Evolutionary conservation across 2,888 invertebrate genomes (phyloP).

Genomic region (Hydrotaea cyrtoneurina): DNA sequence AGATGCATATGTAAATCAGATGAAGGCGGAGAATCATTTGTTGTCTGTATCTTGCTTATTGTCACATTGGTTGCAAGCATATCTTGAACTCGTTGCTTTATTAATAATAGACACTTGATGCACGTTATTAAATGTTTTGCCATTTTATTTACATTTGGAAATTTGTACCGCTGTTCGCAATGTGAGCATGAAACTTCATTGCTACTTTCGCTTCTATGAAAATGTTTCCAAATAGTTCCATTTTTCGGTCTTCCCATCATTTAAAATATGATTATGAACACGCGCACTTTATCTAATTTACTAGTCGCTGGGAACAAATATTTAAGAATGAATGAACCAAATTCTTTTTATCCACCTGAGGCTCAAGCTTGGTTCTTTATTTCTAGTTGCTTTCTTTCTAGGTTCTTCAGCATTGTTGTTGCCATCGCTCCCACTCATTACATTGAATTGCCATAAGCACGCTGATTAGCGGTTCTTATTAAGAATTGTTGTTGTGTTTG

Average conservation of each 20-base stretch:
- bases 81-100: not conserved
- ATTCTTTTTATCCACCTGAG: constrained; percentile 37
- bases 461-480: no score
- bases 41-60: constrained; percentile 6
- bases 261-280: constrained; percentile 42
- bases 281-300: constrained; percentile 39
- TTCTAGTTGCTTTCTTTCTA: no score
- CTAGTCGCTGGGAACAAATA: constrained; percentile 39
- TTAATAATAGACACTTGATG: constrained; percentile 37
- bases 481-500: no score
- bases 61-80: not conserved
- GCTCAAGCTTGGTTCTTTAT: constrained; percentile 35
- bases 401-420: no score
- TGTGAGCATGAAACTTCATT: constrained; percentile 1
- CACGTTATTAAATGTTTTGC: constrained; percentile 41
- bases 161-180: constrained; percentile 34
- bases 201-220: constrained; percentile 37
- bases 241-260: constrained; percentile 41
- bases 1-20: constrained; percentile 26
- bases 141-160: constrained; percentile 45
- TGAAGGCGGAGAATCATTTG: constrained; percentile 32
- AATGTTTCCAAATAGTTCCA: constrained; percentile 41
- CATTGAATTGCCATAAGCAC: no score
- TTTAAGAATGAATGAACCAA: constrained; percentile 37
- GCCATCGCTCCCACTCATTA: no score